Evolutionary conservation across 2,113 vertebrate species (phyloP).

Genomic region (Xerus inauris): DNA sequence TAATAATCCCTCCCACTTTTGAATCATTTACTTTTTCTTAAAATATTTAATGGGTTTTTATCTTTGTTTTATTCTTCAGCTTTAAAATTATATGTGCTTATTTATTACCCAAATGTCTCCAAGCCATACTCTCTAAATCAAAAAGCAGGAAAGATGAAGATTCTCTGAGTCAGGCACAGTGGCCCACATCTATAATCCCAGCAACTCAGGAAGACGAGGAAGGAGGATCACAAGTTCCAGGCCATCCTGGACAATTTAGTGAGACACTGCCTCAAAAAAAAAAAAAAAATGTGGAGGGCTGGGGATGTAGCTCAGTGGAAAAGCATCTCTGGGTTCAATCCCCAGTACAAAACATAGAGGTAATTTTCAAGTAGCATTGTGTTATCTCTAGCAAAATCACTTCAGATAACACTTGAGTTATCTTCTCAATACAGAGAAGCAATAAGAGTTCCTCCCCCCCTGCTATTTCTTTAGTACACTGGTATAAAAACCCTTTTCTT

Average conservation of each 20-base stretch:
- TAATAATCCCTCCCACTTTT: neutral
- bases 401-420: no score
- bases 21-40: neutral
- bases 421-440: slow-evolving; percentile 69
- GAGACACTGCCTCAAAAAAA: no score
- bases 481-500: slow-evolving; percentile 67
- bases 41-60: neutral
- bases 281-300: no score
- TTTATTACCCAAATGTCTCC: slow-evolving; percentile 79
- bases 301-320: no score
- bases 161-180: slow-evolving; percentile 3
- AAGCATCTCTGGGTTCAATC: no score
- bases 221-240: no score
- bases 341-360: neutral
- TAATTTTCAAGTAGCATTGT: slow-evolving; percentile 57
- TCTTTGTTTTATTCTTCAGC: slow-evolving; percentile 66
- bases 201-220: no score
- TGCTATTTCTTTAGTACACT: slow-evolving; percentile 73
- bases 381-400: slow-evolving; percentile 75
- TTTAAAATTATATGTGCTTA: slow-evolving; percentile 73
- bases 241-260: no score
- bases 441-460: slow-evolving; percentile 66
- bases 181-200: no score
- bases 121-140: slow-evolving; percentile 80
- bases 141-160: slow-evolving; percentile 82